Evolutionary conservation across 1,140 invertebrate genomes (phyloP), one percentile per base, ranked within the genome.

Genomic region (Eumaeus atala): DNA sequence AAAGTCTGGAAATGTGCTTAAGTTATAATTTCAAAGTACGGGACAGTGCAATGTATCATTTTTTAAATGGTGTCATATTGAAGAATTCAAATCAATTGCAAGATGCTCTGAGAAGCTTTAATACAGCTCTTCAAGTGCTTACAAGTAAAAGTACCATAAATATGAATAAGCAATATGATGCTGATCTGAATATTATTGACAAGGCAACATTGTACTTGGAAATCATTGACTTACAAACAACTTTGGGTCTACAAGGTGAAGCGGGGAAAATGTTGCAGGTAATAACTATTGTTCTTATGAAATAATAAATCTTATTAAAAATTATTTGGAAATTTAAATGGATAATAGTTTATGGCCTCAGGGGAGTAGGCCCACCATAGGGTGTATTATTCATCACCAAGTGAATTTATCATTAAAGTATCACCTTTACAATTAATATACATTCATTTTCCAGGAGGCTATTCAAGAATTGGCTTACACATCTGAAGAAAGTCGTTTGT

Each of bases 1-100:
- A 97, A 74, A 93, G 91, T 54, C 84, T 99, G 21, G 96, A 98
- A 88, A 90, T 94, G 55, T 96, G 94, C 55, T 84, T 98, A 0
- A 97, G 95, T 70, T 94, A 94, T 72, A 96, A 98, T 84, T 98
- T 99, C 74, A 92, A 95, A 85, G 92, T 98, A 0, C 85, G 96
- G 64, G 96, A 98, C 55, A 93, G 95, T 80, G 95, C 96, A 0
- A 88, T 97, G 66, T 99, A 96, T 78, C 95, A 98, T 87, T 89
- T 97, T 42, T 91, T 97, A 0, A 91, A 92, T 64, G 96, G 96
- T 0, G 87, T 95, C 17, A 92, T 98, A 40, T 91, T 95, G 47
- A 96, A 94, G 71, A 90, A 95, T 67, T 89, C 92, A 55, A 91
- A 91, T 18, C 91, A 96, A 64, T 79, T 92, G 4, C 89, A 93